Evolutionary conservation across 53 echinoderm and acorn worm genomes (phyloP).

Genomic region (Echinometra lucunter): DNA sequence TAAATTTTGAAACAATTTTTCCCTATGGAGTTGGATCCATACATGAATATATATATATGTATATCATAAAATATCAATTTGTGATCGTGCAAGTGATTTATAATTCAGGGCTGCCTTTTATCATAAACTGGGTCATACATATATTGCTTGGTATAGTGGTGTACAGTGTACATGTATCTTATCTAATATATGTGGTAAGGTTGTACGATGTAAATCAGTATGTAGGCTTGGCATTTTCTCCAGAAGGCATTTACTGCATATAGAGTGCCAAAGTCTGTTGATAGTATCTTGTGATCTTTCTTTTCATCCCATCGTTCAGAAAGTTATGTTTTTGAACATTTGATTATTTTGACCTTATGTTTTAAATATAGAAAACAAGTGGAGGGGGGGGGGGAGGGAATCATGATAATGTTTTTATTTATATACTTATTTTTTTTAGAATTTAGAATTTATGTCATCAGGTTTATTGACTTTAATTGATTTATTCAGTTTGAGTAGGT

Average conservation of each 20-base stretch:
- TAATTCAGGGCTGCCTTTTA: not conserved
- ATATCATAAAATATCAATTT: not conserved
- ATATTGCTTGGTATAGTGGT: not conserved
- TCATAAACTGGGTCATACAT: not conserved
- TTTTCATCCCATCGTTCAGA: not conserved
- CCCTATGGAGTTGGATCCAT: not conserved
- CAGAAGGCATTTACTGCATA: not conserved
- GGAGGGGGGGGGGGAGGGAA: no score
- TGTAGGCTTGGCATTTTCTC: not conserved
- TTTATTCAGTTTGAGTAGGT: no score
- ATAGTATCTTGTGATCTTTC: not conserved
- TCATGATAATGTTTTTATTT: no score
- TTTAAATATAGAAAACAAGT: no score
- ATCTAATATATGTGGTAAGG: not conserved
- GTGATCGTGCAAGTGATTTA: not conserved
- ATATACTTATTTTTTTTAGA: no score
- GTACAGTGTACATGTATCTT: not conserved
- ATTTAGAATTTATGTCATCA: no score
- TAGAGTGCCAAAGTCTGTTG: not conserved
- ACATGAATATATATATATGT: not conserved
- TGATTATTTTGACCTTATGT: no score
- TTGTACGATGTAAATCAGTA: not conserved
- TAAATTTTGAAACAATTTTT: not conserved
- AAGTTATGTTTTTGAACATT: no score
- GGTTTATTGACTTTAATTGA: no score